Conservation (phyloP, 1,140 invertebrate species). For the Caerostris darwini region DNA sequence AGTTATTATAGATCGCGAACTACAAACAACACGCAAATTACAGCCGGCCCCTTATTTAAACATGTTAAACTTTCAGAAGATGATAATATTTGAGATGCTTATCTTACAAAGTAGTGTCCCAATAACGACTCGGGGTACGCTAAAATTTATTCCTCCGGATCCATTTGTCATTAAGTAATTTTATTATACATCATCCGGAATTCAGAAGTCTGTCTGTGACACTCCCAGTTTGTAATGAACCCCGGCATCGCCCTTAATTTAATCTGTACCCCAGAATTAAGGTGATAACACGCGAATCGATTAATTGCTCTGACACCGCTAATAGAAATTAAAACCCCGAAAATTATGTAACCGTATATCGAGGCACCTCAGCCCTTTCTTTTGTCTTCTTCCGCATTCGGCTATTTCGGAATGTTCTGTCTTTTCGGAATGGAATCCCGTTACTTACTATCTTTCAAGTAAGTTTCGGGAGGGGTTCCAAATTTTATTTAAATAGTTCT, state of each 20-base stretch:
- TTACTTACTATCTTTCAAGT: no score
- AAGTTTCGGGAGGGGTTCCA: no score
- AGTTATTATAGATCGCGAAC: no score
- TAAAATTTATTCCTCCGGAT: constrained; percentile 41
- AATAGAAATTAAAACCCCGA: not conserved
- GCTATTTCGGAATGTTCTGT: no score
- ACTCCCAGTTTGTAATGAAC: not conserved
- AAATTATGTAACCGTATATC: no score
- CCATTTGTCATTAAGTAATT: constrained; percentile 13
- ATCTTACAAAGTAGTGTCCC: not conserved
- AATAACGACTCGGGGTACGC: not conserved
- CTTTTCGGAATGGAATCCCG: no score
- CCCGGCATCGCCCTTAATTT: constrained; percentile 12
- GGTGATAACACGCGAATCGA: not conserved
- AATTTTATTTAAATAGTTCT: no score
- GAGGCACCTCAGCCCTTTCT: no score
- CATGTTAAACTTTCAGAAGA: not conserved
- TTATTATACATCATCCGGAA: constrained; percentile 19
- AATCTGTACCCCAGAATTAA: constrained; percentile 21
- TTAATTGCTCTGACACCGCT: constrained; percentile 2
- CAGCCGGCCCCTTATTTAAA: not conserved
- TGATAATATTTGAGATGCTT: not conserved
- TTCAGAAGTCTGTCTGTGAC: not conserved
- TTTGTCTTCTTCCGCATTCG: no score
- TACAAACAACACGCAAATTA: no score